Conservation (phyloP, 1,140 invertebrate genomes). For the Papilio polytes region DNA sequence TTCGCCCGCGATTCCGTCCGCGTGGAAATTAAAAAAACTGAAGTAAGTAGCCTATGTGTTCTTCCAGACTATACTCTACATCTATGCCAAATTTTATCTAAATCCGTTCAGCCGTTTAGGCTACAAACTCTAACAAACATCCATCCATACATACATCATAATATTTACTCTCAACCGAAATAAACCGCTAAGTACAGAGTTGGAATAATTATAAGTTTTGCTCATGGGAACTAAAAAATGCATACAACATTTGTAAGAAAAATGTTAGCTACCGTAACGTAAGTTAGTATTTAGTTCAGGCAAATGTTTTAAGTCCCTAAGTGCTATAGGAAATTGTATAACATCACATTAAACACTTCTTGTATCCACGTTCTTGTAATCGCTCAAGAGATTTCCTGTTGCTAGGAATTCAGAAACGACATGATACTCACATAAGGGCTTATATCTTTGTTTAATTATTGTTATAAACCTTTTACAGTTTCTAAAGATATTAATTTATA, state of each 20-base stretch:
- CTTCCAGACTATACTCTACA: too few species aligned
- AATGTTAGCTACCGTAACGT: not conserved
- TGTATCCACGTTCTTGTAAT: constrained; percentile 35
- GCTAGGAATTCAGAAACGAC: constrained; percentile 2
- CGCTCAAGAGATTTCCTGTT: constrained; percentile 24
- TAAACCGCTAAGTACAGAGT: too few species aligned
- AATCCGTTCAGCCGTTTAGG: too few species aligned
- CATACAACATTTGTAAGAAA: not conserved
- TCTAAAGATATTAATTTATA: not conserved
- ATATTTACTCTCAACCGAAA: too few species aligned
- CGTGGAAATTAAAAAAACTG: too few species aligned
- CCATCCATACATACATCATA: too few species aligned
- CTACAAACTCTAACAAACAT: too few species aligned
- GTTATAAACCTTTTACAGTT: not conserved
- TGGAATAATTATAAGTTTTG: too few species aligned
- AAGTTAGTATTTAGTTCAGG: not conserved
- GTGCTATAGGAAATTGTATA: not conserved
- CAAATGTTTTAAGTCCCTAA: not conserved
- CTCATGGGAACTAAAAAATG: too few species aligned
- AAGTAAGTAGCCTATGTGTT: too few species aligned
- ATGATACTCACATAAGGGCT: not conserved
- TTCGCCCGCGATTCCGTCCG: too few species aligned
- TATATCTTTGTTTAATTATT: not conserved
- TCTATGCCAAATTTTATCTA: too few species aligned
- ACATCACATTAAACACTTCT: not conserved